Conservation (phyloP, 2,797 vertebrate species). For the Oreonectes daqikongensis region DNA sequence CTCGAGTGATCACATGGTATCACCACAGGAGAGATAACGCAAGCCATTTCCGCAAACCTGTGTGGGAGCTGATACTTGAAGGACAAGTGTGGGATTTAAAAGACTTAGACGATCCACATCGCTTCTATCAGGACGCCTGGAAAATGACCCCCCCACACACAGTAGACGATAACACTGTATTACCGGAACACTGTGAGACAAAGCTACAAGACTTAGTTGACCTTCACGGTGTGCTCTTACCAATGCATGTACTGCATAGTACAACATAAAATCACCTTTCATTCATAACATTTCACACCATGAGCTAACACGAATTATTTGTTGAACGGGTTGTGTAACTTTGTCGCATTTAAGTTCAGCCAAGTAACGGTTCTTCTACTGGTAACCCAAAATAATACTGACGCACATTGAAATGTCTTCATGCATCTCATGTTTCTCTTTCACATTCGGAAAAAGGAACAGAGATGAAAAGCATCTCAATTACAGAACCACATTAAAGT, state of each 20-base stretch:
- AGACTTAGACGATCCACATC: constrained; percentile 22
- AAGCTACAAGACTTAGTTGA: not conserved
- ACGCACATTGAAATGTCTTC: not conserved
- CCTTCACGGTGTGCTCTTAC: constrained; percentile 3
- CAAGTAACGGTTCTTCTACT: no score
- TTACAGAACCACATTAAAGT: constrained; percentile 13
- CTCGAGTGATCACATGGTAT: constrained; percentile 62
- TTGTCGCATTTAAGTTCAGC: no score
- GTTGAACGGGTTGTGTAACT: no score
- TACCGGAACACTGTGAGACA: not conserved
- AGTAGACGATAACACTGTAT: constrained; percentile 9
- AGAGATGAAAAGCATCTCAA: not conserved
- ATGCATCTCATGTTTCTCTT: not conserved
- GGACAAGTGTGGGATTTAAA: constrained; percentile 46
- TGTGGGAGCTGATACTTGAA: constrained; percentile 38
- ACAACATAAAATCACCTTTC: not conserved
- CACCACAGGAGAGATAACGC: constrained; percentile 47
- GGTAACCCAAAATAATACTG: no score
- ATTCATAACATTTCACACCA: not conserved
- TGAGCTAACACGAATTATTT: no score
- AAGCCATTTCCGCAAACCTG: constrained; percentile 46
- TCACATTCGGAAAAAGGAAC: not conserved
- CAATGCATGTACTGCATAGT: not conserved
- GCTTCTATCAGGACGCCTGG: constrained; percentile 35
- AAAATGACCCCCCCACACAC: constrained; percentile 38